These are phyloP conservation scores for Sturnus vulgaris DNA, from an alignment of 2,113 vertebrate species.

Conservation along the genomic window DNA sequence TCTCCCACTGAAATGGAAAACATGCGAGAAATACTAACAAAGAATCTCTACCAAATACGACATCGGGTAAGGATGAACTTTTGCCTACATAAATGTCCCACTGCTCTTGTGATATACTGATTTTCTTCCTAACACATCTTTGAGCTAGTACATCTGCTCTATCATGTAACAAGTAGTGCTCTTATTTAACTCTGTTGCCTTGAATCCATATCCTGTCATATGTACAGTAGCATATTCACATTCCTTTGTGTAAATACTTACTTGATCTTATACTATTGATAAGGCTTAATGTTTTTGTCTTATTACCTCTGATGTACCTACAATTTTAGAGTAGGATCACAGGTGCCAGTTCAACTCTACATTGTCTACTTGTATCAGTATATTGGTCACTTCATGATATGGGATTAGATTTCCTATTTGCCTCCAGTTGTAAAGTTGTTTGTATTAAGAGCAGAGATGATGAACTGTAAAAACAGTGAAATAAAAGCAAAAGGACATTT, in stretches of 20 bases:
- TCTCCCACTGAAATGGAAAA: slow-evolving; percentile 83
- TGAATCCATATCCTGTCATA: background rate
- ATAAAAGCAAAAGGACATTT: slow-evolving; percentile 47
- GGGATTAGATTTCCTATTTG: background rate
- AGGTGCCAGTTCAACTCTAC: background rate
- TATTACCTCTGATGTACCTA: background rate
- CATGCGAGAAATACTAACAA: slow-evolving; percentile 90
- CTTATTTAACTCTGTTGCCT: background rate
- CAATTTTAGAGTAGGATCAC: background rate
- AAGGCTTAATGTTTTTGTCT: background rate
- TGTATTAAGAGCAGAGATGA: slow-evolving; percentile 12
- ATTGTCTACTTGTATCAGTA: background rate
- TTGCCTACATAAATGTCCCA: background rate
- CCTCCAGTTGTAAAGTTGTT: slow-evolving; percentile 1
- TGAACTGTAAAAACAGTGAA: background rate
- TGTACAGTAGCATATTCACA: background rate
- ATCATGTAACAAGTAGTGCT: background rate
- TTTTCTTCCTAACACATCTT: background rate
- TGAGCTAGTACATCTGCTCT: background rate
- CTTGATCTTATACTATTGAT: background rate
- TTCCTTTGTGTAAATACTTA: background rate
- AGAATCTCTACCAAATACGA: slow-evolving; percentile 96
- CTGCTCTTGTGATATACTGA: background rate
- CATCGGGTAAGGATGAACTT: slow-evolving; percentile 81
- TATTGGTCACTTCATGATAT: background rate